These are phyloP conservation scores for Hofmannophila pseudospretella DNA, from an alignment of 2,888 invertebrate genomes.

Conservation along the genomic window DNA sequence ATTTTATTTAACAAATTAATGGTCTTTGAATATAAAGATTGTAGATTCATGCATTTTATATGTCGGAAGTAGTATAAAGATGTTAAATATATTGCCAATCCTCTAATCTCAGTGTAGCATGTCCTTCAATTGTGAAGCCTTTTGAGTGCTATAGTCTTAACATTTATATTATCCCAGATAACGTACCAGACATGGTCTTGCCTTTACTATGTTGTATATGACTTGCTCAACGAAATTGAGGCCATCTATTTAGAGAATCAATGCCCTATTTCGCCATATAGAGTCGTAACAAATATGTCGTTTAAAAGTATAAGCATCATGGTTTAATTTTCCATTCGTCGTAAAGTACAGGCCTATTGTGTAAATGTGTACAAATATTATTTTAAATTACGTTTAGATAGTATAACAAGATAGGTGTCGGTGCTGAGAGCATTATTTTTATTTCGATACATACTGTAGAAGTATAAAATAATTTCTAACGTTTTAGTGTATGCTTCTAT, in stretches of 20 bases:
- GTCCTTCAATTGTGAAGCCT: no score
- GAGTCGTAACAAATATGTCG: not conserved
- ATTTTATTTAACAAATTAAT: slow-evolving; percentile 2
- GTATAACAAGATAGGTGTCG: slow-evolving; percentile 48
- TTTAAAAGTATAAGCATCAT: not conserved
- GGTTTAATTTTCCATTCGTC: not conserved
- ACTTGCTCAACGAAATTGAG: not conserved
- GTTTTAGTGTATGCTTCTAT: not conserved
- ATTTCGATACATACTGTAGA: slow-evolving; percentile 31
- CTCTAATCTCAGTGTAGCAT: no score
- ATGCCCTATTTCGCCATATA: not conserved
- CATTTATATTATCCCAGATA: no score
- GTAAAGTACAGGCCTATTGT: slow-evolving; percentile 27
- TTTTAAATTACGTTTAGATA: slow-evolving; percentile 58
- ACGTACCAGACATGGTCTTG: not conserved
- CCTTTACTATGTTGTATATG: not conserved
- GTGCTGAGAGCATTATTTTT: slow-evolving; percentile 53
- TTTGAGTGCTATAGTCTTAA: no score
- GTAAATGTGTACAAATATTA: slow-evolving; percentile 66
- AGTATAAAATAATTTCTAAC: slow-evolving; percentile 7
- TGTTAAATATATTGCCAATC: no score
- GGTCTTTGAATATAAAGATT: not conserved
- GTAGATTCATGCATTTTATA: no score
- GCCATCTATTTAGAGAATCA: not conserved
- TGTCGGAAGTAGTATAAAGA: no score